Evolutionary conservation across 1,140 invertebrate genomes (phyloP).

Genomic region (Papilio helenus): DNA sequence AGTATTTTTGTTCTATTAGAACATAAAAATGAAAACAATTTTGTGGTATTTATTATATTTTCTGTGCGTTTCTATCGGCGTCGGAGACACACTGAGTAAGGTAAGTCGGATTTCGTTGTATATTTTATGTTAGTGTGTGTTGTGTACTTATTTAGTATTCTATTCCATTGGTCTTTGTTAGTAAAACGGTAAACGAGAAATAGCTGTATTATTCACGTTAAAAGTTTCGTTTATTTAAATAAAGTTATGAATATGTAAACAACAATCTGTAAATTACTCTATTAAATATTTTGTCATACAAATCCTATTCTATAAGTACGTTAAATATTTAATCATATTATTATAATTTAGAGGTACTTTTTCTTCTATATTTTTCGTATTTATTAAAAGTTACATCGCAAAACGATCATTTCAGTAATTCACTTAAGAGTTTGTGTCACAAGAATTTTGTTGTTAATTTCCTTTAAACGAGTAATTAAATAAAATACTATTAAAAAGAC

Average conservation of each 20-base stretch:
- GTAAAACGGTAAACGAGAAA: conserved; percentile 15
- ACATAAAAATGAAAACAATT: conserved; percentile 35
- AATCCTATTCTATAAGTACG: neutral
- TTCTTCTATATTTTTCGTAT: too few relatives aligned
- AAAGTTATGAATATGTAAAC: neutral
- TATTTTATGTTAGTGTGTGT: conserved; percentile 24
- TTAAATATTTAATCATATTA: neutral
- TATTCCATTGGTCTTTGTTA: conserved; percentile 11
- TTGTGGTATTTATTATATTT: conserved; percentile 50
- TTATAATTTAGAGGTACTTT: neutral
- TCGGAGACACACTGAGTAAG: conserved; percentile 47
- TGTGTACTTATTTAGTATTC: conserved; percentile 19
- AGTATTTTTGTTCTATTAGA: conserved; percentile 25
- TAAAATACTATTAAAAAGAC: neutral
- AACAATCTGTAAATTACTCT: neutral
- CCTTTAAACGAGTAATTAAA: neutral
- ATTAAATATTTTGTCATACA: conserved; percentile 27
- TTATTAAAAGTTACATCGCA: too few relatives aligned
- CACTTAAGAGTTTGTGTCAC: neutral
- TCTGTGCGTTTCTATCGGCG: conserved; percentile 46
- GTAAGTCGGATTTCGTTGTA: conserved; percentile 45
- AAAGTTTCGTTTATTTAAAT: conserved; percentile 19
- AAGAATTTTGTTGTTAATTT: neutral
- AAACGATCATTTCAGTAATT: too few relatives aligned
- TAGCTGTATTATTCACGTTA: neutral